phyloP scores from a whole-genome alignment of 1,140 invertebrate genomes.

The Ylistrum balloti region DNA sequence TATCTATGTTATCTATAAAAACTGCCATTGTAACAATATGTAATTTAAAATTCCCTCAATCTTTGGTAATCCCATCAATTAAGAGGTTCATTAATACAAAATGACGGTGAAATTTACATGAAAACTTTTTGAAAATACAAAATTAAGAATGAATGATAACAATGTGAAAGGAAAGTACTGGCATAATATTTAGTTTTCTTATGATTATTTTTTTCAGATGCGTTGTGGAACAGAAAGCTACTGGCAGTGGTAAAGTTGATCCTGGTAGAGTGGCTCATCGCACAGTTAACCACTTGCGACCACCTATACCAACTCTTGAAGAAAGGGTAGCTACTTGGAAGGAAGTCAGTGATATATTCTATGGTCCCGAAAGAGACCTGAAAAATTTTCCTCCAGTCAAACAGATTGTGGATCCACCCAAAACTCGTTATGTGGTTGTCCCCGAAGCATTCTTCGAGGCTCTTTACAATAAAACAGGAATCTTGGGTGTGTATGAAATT shows the following conservation, averaged over 20 bases:
- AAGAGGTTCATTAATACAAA: too few species aligned
- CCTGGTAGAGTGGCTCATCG: not conserved
- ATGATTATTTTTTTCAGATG: not conserved
- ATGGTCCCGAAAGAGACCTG: not conserved
- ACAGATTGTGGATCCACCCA: not conserved
- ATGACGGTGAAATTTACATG: too few species aligned
- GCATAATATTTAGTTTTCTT: too few species aligned
- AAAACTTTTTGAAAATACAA: too few species aligned
- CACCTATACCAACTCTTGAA: not conserved
- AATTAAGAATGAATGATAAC: too few species aligned
- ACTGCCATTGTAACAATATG: too few species aligned
- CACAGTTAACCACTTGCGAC: not conserved
- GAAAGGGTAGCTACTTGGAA: not conserved
- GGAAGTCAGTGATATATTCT: slow-evolving; percentile 33
- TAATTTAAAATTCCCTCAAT: too few species aligned
- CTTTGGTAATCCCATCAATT: too few species aligned
- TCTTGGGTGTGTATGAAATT: not conserved
- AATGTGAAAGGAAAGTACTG: too few species aligned
- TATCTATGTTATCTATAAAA: too few species aligned
- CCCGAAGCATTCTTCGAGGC: not conserved
- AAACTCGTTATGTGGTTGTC: not conserved
- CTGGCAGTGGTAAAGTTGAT: not conserved
- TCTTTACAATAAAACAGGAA: not conserved
- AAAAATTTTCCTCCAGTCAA: not conserved
- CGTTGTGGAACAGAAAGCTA: not conserved